Base-by-base conservation (phyloP, 2,113 vertebrate species). In the Pomatostomus ruficeps region DNA sequence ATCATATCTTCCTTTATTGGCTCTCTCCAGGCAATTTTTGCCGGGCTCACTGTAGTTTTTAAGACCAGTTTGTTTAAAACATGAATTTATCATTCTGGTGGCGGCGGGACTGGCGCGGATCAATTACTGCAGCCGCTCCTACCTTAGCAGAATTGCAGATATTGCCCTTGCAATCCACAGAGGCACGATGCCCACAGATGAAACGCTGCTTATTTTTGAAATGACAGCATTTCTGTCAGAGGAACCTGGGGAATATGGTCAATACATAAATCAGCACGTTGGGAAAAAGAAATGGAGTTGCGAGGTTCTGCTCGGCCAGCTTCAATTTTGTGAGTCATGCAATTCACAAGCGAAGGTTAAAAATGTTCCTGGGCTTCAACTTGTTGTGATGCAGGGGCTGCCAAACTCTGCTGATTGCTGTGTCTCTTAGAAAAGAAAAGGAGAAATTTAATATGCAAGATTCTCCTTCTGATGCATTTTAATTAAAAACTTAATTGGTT, bases 401-500 rank as follows among this genome's bases (percentile, higher is more conserved):
- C 66, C 75, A 91, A 83, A 76, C 25, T 58, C 59, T 14, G 1
- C 33, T 28, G 58, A 52, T 61, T 61, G 31, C 42, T 73, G 18
- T 15, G 10, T 20, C 45, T 79, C 20, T 66, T 52, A 13, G 55
- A 85, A 51, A 67, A 72, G 21, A n/a, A 26, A n/a, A 3, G 5
- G 58, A 77, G 31, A 57, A 36, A 89, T 40, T 76, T 75, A 36
- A 46, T n/a, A 81, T 71, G 81, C 80, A 84, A 91, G 48, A 43
- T 61, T 93, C 42, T 55, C 18, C 22, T 73, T 36, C 28, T 72
- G 77, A 81, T 45, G 19, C 33, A 38, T 54, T 62, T 90, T 92
- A 90, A 97, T 90, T 90, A 90, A 91, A 83, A 93, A 57, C 35
- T 58, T 90, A 88, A 90, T 90, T 93, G 85, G 33, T 40, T 92